Evolutionary conservation across 2,797 vertebrate species (phyloP).

Genomic region (Alca torda): DNA sequence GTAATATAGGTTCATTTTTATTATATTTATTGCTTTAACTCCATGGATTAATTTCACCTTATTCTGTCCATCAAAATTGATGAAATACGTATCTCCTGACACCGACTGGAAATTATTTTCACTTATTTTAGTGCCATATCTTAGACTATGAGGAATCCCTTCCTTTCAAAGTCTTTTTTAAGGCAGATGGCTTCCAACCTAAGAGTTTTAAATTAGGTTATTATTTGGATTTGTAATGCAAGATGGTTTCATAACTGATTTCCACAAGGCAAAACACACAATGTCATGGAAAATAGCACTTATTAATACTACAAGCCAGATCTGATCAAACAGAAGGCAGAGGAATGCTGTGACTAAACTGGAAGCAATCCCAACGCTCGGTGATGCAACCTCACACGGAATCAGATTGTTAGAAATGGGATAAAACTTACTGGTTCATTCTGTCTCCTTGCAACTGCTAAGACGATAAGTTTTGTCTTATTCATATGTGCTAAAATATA

Average conservation of each 20-base stretch:
- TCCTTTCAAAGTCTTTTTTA: neutral
- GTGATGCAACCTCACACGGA: neutral
- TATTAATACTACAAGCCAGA: neutral
- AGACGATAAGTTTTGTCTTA: neutral
- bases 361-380: neutral
- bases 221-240: conserved; percentile 20
- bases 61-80: neutral
- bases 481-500: neutral
- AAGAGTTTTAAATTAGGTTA: neutral
- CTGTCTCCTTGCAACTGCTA: neutral
- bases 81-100: neutral
- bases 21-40: neutral
- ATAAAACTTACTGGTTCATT: neutral
- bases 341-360: neutral
- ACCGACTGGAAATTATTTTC: neutral
- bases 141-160: neutral
- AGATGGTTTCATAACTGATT: conserved; percentile 10
- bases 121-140: neutral
- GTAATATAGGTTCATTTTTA: neutral
- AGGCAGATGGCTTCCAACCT: neutral
- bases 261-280: conserved; percentile 32
- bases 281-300: conserved; percentile 29
- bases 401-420: neutral
- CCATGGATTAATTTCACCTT: neutral
- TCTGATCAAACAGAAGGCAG: conserved; percentile 18